phyloP scores from a whole-genome alignment of 2,888 invertebrate species.

The Cheilosia impressa region DNA sequence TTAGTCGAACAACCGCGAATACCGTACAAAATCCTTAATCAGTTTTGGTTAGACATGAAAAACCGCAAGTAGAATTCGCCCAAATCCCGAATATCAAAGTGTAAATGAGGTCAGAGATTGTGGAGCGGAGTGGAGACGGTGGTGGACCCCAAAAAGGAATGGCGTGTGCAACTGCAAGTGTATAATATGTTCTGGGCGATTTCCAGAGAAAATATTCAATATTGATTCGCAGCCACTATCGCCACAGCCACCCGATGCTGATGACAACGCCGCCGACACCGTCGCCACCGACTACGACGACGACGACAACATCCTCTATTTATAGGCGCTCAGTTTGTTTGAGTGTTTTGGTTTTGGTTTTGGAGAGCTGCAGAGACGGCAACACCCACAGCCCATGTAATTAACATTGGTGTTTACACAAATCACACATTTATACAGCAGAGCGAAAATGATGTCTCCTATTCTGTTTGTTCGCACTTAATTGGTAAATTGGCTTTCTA shows the following conservation, averaged over 20 bases:
- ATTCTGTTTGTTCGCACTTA: slow-evolving; percentile 74
- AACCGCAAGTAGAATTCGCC: slow-evolving; percentile 65
- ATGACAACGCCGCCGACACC: slow-evolving; percentile 41
- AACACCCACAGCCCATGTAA: slow-evolving; percentile 67
- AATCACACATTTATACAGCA: slow-evolving; percentile 62
- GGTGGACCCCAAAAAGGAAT: too few relatives aligned
- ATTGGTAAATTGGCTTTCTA: slow-evolving; percentile 75
- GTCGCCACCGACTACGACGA: slow-evolving; percentile 23
- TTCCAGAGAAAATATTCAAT: slow-evolving; percentile 45
- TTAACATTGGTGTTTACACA: slow-evolving; percentile 75
- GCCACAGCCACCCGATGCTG: slow-evolving; percentile 40
- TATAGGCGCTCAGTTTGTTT: slow-evolving; percentile 69
- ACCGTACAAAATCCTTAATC: slow-evolving; percentile 68
- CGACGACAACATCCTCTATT: slow-evolving; percentile 60
- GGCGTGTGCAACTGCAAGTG: neutral
- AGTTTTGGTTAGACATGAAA: slow-evolving; percentile 55
- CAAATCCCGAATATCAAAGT: slow-evolving; percentile 52
- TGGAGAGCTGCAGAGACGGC: neutral
- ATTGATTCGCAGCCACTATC: slow-evolving; percentile 30
- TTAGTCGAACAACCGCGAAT: slow-evolving; percentile 64
- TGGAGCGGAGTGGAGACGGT: neutral
- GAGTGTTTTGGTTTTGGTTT: slow-evolving; percentile 53
- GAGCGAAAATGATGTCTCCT: slow-evolving; percentile 71
- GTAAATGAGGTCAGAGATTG: slow-evolving; percentile 61
- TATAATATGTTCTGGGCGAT: neutral